phyloP scores from a whole-genome alignment of 2,113 vertebrate genomes.

The human (Homo sapiens) region GRCh38 chr13:100942501-100943000 shows the following conservation, averaged over 20 bases:
- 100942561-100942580: not conserved
- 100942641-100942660: not conserved
- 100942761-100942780: not conserved
- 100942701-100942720: not conserved
- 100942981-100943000: not conserved
- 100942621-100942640: not conserved
- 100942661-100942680: not conserved
- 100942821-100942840: not conserved
- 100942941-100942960: not conserved
- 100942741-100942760: not conserved
- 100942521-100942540: not conserved
- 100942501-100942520: constrained; percentile 21
- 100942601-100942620: not conserved
- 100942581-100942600: not conserved
- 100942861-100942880: not conserved
- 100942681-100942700: not conserved
- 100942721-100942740: not conserved
- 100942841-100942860: not conserved
- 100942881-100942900: not conserved
- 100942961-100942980: not conserved
- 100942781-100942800: not conserved
- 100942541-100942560: not conserved
- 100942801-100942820: not conserved
- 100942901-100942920: not conserved
- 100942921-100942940: not conserved